Evolutionary conservation across 2,113 vertebrate genomes (phyloP).

Genomic region (Coregonus clupeaformis): DNA sequence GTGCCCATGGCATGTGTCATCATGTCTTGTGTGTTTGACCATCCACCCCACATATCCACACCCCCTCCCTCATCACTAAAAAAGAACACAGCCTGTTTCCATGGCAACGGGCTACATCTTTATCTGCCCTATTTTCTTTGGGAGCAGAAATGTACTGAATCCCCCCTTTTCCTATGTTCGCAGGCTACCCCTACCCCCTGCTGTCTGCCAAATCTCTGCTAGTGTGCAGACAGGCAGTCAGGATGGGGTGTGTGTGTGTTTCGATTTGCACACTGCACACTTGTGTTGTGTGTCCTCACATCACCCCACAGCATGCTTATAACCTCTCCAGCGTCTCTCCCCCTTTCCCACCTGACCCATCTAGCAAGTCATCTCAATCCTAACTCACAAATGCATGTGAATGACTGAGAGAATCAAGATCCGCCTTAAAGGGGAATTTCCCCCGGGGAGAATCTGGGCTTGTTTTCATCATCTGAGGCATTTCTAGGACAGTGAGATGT

Average conservation of each 20-base stretch:
- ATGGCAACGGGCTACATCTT: conserved; percentile 22
- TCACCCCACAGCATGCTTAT: not conserved
- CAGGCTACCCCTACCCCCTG: not conserved
- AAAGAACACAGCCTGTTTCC: conserved; percentile 18
- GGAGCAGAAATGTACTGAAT: not conserved
- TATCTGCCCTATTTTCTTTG: conserved; percentile 9
- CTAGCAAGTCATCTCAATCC: not conserved
- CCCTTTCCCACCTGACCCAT: not conserved
- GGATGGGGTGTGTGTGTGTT: not conserved
- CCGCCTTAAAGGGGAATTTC: not conserved
- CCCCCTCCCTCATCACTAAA: conserved; percentile 22
- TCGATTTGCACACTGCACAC: no score
- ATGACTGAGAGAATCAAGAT: not conserved
- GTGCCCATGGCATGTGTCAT: no score
- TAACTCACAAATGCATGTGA: not conserved
- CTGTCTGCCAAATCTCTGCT: not conserved
- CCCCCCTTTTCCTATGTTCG: not conserved
- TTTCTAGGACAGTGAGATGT: no score
- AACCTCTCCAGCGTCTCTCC: not conserved
- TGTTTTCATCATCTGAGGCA: no score
- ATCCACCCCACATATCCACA: not conserved
- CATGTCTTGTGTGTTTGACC: conserved; percentile 17
- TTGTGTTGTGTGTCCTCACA: not conserved
- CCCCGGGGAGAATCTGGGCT: no score
- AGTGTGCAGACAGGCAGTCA: not conserved